Percentiles rank a stretch among this genome's conserved stretches.
Conservation (phyloP, 2,113 vertebrate genomes). For the Ictalurus furcatus region DNA sequence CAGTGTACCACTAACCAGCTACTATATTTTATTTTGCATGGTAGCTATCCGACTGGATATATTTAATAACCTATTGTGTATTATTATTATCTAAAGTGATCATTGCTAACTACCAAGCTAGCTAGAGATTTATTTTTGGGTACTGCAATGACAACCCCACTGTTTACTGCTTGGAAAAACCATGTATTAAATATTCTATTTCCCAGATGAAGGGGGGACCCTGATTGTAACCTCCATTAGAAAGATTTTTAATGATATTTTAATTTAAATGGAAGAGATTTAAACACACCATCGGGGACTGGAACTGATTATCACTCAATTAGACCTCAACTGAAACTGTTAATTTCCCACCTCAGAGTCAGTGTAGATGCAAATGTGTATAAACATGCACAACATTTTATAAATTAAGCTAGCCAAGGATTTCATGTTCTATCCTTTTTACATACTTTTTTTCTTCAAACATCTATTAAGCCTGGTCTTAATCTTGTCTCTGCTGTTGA, state of each 20-base stretch:
- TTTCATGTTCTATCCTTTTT: not conserved
- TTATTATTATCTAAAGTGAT: not conserved
- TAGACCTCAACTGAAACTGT: not conserved
- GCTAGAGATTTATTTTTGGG: not conserved
- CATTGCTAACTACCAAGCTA: not conserved
- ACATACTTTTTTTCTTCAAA: too few relatives aligned
- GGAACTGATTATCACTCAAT: not conserved
- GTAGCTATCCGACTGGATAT: not conserved
- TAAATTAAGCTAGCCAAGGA: conserved; percentile 12
- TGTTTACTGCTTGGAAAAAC: not conserved
- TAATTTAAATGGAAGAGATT: not conserved
- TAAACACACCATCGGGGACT: not conserved
- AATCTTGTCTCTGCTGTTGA: not conserved
- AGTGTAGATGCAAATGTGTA: not conserved
- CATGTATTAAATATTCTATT: not conserved
- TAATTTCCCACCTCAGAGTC: not conserved
- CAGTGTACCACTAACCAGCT: not conserved
- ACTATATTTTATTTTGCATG: not conserved
- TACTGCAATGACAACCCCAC: not conserved
- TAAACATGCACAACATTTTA: not conserved
- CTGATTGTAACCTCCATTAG: not conserved
- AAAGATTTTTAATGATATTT: not conserved
- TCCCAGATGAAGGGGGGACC: not conserved
- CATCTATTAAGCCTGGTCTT: not conserved
- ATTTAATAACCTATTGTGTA: not conserved